These are phyloP conservation scores for Abscondita cerata DNA, from an alignment of 2,888 invertebrate genomes.

Conservation along the genomic window DNA sequence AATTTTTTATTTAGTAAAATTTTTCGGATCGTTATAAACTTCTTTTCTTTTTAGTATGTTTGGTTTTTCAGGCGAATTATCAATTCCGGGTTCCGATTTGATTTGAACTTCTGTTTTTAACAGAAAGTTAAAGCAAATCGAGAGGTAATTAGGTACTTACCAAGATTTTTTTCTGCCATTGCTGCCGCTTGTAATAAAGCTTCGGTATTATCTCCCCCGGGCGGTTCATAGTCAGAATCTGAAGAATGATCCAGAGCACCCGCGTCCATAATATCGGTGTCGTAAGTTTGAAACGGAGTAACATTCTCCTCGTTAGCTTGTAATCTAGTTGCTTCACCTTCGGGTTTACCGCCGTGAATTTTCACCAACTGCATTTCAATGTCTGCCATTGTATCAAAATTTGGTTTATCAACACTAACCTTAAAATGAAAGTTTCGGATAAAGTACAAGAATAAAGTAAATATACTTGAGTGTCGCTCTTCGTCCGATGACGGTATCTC, in stretches of 20 bases:
- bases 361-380: slow-evolving; percentile 56
- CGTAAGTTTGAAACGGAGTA: slow-evolving; percentile 40
- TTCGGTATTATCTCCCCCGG: slow-evolving; percentile 39
- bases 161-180: slow-evolving; percentile 46
- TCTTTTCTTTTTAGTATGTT: slow-evolving; percentile 51
- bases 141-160: slow-evolving; percentile 6
- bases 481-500: slow-evolving; percentile 57
- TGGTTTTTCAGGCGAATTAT: slow-evolving; percentile 45
- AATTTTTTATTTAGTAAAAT: slow-evolving; percentile 37
- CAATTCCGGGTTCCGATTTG: slow-evolving; percentile 47
- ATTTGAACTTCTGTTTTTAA: slow-evolving; percentile 30
- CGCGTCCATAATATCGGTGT: slow-evolving; percentile 48
- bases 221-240: slow-evolving; percentile 53
- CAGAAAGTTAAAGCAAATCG: slow-evolving; percentile 23
- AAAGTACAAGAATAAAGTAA: background rate
- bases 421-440: background rate
- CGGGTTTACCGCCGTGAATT: slow-evolving; percentile 46
- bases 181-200: slow-evolving; percentile 46
- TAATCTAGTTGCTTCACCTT: slow-evolving; percentile 21
- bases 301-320: slow-evolving; percentile 33
- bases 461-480: slow-evolving; percentile 45
- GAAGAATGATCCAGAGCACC: slow-evolving; percentile 53
- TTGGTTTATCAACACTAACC: slow-evolving; percentile 5
- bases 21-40: slow-evolving; percentile 15
- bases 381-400: slow-evolving; percentile 51